These are phyloP conservation scores for Notocelia uddmanniana DNA, from an alignment of 2,888 invertebrate genomes.

Conservation along the genomic window DNA sequence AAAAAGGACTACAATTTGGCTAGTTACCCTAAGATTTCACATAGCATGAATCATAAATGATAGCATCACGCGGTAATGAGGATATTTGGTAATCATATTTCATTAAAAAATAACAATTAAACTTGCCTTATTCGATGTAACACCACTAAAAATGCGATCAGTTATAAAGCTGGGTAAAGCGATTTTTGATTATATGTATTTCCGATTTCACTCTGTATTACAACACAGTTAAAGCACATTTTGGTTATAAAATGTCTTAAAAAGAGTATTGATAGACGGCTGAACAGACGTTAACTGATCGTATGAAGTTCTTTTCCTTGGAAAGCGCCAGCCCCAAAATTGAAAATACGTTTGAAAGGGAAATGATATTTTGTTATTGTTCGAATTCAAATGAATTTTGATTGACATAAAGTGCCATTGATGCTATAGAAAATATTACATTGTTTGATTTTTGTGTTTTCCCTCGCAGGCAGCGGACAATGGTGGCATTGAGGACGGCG, in stretches of 20 bases:
- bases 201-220: no score
- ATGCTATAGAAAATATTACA: conserved; percentile 12
- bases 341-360: neutral
- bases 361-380: conserved; percentile 4
- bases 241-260: neutral
- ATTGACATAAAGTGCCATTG: conserved; percentile 28
- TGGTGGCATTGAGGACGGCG: conserved; percentile 10
- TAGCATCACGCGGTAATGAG: no score
- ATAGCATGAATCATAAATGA: no score
- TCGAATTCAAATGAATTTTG: conserved; percentile 9
- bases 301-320: neutral
- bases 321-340: neutral
- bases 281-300: neutral
- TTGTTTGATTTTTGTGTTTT: conserved; percentile 23
- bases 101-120: no score
- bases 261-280: neutral
- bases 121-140: no score
- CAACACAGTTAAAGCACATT: neutral
- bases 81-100: no score
- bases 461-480: conserved; percentile 14
- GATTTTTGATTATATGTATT: no score
- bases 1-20: no score
- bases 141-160: no score
- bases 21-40: no score
- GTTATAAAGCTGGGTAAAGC: no score